Base-by-base conservation (phyloP, 2,113 vertebrate species). In the Apodemus speciosus region DNA sequence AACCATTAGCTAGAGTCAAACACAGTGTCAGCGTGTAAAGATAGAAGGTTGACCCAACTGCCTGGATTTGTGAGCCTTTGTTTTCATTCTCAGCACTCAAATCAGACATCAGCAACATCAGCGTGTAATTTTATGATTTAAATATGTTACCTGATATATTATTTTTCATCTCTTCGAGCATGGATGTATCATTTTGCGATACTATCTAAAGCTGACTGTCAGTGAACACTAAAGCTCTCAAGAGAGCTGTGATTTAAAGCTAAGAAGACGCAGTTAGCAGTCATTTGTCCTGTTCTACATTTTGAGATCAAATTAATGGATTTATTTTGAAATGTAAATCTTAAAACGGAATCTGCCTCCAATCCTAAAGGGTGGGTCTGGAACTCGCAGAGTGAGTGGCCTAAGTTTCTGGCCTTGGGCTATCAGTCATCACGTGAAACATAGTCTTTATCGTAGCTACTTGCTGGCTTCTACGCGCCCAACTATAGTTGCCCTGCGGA, bases 321-420 rank as follows among this genome's bases (percentile, higher is more conserved):
- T 96, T 96, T 95, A 79, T 62, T 97, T 97, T 97, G 93, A 95
- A 97, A 96, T 96, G 88, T 94, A 95, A 85, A 93, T 90, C 94
- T 95, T 96, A 97, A 97, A 96, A 98, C 96, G 96, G 91, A 98
- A 93, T 87, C 92, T 94, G 38, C 95, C 96, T 97, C 93, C 96
- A 97, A 95, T 80, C 53, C 93, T 96, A 93, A 97, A 85, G 96
- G 97, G 93, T 91, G 94, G 92, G 38, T 91, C 94, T 93, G 53
- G 90, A 58, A 46, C 64, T 92, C 76, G 30, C 0, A 3, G 64
- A 89, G 87, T 87, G 56, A 88, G 86, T 97, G 94, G 76, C 94
- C 9, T 62, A 80, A 58, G 51, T 97, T 97, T 92, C 95, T 97
- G 97, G 96, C 93, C 97, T 92, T 62, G 32, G 60, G 90, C 85